phyloP scores from a whole-genome alignment of 1,140 invertebrate species.

The Eulimnadia texana region DNA sequence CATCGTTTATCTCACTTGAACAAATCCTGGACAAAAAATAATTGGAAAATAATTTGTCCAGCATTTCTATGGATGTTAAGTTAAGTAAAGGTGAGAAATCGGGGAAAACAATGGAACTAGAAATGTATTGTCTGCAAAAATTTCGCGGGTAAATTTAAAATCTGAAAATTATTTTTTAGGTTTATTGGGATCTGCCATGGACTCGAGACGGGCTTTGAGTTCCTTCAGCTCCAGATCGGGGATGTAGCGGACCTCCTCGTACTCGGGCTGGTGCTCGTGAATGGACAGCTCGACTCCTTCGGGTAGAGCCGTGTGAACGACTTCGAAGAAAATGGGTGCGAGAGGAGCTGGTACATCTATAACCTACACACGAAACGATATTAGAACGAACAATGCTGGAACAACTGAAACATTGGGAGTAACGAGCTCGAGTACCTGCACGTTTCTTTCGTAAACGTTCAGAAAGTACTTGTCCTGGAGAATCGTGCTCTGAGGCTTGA shows the following conservation, averaged over 20 bases:
- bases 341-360: constrained; percentile 38
- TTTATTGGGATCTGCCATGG: constrained; percentile 17
- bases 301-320: constrained; percentile 52
- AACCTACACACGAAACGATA: constrained; percentile 30
- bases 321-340: constrained; percentile 47
- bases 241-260: constrained; percentile 53
- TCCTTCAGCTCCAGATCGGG: constrained; percentile 59
- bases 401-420: too few species aligned
- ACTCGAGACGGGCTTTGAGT: constrained; percentile 44
- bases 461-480: constrained; percentile 53
- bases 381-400: too few species aligned
- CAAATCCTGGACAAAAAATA: too few species aligned
- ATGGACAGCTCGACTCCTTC: constrained; percentile 54
- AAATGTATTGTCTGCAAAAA: too few species aligned
- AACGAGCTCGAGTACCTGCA: constrained; percentile 39
- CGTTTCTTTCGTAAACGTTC: constrained; percentile 58
- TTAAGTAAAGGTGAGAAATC: too few species aligned
- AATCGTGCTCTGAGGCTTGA: constrained; percentile 47
- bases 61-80: too few species aligned
- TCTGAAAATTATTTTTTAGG: too few species aligned
- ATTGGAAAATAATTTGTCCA: too few species aligned
- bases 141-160: too few species aligned
- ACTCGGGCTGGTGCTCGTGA: constrained; percentile 38
- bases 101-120: too few species aligned
- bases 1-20: too few species aligned